phyloP scores from a whole-genome alignment of 2,113 vertebrate species.

The Dicerorhinus sumatrensis region DNA sequence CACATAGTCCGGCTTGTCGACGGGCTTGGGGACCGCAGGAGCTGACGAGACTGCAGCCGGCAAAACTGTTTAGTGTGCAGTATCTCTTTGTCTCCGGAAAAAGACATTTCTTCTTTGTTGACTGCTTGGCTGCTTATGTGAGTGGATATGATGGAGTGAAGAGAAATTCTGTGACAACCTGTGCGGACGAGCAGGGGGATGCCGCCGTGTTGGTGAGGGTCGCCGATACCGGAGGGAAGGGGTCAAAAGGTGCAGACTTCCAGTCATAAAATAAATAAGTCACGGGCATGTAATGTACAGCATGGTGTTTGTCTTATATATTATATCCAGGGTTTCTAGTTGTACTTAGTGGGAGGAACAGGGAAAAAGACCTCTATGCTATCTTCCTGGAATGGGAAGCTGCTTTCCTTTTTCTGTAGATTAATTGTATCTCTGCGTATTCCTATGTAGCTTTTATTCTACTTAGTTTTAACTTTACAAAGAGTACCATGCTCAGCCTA shows the following conservation, averaged over 20 bases:
- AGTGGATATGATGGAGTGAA: slow-evolving; percentile 80
- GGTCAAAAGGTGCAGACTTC: background rate
- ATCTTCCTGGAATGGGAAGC: background rate
- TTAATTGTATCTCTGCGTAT: background rate
- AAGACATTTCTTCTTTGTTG: slow-evolving; percentile 87
- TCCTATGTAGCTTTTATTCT: background rate
- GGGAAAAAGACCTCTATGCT: background rate
- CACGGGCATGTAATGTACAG: background rate
- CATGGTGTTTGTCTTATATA: background rate
- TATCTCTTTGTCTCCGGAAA: slow-evolving; percentile 84
- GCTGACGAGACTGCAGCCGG: slow-evolving; percentile 87
- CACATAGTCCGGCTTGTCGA: slow-evolving; percentile 96
- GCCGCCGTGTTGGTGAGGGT: slow-evolving; percentile 74
- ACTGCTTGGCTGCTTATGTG: slow-evolving; percentile 81
- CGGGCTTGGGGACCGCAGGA: slow-evolving; percentile 89
- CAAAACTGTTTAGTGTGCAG: slow-evolving; percentile 85
- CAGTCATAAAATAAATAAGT: background rate
- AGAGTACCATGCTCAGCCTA: background rate
- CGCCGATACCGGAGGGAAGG: background rate
- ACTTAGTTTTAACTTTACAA: background rate
- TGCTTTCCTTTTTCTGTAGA: background rate
- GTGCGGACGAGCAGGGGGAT: slow-evolving; percentile 49
- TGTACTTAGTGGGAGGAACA: background rate
- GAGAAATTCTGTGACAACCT: slow-evolving; percentile 82
- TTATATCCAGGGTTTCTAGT: background rate